Percentiles rank a stretch among this genome's conserved stretches.
These are phyloP conservation scores for Perca fluviatilis DNA, from an alignment of 2,113 vertebrate genomes.

Conservation along the genomic window DNA sequence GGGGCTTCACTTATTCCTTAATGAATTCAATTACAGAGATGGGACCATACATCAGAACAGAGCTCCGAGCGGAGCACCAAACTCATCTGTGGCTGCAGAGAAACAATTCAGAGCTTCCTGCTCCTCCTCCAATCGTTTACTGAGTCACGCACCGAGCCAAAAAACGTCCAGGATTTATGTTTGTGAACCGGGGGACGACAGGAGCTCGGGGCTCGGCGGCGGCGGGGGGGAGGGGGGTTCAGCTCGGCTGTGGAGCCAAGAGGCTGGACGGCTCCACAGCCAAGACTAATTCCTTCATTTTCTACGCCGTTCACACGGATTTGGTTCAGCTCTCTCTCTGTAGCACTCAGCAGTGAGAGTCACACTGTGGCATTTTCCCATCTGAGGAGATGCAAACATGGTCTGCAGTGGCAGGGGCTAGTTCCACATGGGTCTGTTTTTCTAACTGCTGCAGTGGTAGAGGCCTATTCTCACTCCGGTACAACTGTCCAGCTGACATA, in stretches of 20 bases:
- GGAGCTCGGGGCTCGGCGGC: constrained; percentile 17
- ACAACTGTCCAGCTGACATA: constrained; percentile 15
- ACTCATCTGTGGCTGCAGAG: constrained; percentile 52
- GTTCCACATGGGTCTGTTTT: not conserved
- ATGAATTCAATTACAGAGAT: constrained; percentile 74
- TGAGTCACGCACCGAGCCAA: constrained; percentile 13
- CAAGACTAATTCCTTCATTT: constrained; percentile 65
- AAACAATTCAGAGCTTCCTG: constrained; percentile 44
- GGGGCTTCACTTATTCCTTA: constrained; percentile 68
- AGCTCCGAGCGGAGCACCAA: constrained; percentile 30
- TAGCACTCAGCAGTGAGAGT: constrained; percentile 15
- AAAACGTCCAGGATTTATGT: constrained; percentile 60
- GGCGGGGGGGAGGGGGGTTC: not conserved
- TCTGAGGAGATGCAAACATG: constrained; percentile 20
- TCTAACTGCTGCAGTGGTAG: not conserved
- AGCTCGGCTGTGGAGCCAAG: constrained; percentile 44
- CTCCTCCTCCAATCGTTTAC: constrained; percentile 49
- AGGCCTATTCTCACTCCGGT: not conserved
- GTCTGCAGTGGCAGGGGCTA: constrained; percentile 11
- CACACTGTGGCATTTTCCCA: constrained; percentile 18
- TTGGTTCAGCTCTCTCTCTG: constrained; percentile 32
- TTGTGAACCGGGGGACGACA: constrained; percentile 40
- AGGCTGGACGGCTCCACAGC: constrained; percentile 38
- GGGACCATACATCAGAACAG: constrained; percentile 51
- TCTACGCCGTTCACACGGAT: constrained; percentile 44